A percentile compares a stretch with the other conserved stretches of the same genome.
These are phyloP conservation scores for Chymomyza procnemis DNA, from an alignment of 2,888 invertebrate species.

Conservation along the genomic window DNA sequence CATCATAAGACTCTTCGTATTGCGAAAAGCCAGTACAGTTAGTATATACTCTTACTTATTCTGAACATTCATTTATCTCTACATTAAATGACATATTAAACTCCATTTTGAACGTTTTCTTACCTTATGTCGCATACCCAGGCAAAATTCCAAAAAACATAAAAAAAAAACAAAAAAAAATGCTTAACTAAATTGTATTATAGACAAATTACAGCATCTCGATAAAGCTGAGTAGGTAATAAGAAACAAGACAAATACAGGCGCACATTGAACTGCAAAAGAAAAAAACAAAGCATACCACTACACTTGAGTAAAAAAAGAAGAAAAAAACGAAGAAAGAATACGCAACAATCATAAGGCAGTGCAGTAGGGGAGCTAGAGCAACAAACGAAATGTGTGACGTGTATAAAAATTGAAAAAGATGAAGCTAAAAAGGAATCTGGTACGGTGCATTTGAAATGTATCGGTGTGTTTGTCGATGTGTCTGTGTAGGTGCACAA, in stretches of 20 bases:
- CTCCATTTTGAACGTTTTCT: neutral
- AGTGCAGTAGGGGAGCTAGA: constrained; percentile 6
- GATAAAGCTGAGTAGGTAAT: constrained; percentile 8
- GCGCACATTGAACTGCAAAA: constrained; percentile 2
- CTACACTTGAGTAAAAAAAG: constrained; percentile 54
- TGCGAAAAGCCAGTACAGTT: neutral
- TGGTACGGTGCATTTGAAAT: constrained; percentile 45
- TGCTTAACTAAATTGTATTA: constrained; percentile 22
- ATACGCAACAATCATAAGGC: constrained; percentile 13
- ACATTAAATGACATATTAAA: neutral
- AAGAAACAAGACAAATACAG: constrained; percentile 6
- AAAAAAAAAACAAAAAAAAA: too few species aligned
- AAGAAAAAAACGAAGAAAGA: constrained; percentile 20
- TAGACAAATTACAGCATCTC: constrained; percentile 42
- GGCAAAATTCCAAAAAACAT: neutral
- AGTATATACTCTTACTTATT: neutral
- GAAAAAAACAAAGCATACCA: constrained; percentile 58
- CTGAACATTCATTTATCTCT: too few species aligned
- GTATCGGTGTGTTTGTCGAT: constrained; percentile 12
- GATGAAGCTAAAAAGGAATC: constrained; percentile 54
- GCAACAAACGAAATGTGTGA: constrained; percentile 57
- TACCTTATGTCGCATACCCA: neutral
- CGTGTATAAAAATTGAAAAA: constrained; percentile 69
- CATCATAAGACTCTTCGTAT: constrained; percentile 29
- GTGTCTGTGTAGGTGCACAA: constrained; percentile 51